Evolutionary conservation across 2,888 invertebrate species (phyloP), one percentile per base, ranked within the genome.

Genomic region (Mycalesis mineus): DNA sequence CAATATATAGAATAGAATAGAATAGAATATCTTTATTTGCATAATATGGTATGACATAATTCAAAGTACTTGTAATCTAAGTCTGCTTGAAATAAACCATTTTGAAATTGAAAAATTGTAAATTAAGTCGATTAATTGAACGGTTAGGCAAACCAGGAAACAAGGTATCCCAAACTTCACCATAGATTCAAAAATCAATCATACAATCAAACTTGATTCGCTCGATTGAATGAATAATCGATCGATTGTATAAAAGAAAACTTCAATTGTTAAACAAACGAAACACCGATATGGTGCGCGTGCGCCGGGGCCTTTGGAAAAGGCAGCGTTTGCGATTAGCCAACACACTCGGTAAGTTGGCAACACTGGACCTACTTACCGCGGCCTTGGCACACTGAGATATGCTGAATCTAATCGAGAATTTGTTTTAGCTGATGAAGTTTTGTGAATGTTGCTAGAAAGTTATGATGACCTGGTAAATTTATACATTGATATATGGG

Each of bases 351-450:
- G 22, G n/a, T 22, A 39, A 31, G 41, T 60, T 57, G 62, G 57
- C 63, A 63, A 59, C 57, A 60, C 55, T 51, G 36, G 52, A 60
- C 54, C 65, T 61, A 59, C 63, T 59, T 61, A 28, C 6, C 42
- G 22, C 33, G 59, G 55, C 65, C 65, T 63, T 63, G 65, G 58
- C 62, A 60, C 57, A 62, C 56, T 61, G 52, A 47, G 33, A 42
- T 52, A 50, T 56, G 40, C 55, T 39, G 50, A 28, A 50, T 52
- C 42, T 52, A 53, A 58, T 55, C 40, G 15, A 41, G 31, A 13
- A 41, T 50, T 50, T 51, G 31, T 51, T 31, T 51, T 51, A 17
- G 51, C 41, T 31, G 31, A 41, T 51, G 31, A 15, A 15, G 5
- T n/a, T 39, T 31, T 36, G n/a, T 31, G 28, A 14, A 45, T 39